These are phyloP conservation scores for Heliornis fulica DNA, from an alignment of 2,113 vertebrate genomes.

Conservation along the genomic window DNA sequence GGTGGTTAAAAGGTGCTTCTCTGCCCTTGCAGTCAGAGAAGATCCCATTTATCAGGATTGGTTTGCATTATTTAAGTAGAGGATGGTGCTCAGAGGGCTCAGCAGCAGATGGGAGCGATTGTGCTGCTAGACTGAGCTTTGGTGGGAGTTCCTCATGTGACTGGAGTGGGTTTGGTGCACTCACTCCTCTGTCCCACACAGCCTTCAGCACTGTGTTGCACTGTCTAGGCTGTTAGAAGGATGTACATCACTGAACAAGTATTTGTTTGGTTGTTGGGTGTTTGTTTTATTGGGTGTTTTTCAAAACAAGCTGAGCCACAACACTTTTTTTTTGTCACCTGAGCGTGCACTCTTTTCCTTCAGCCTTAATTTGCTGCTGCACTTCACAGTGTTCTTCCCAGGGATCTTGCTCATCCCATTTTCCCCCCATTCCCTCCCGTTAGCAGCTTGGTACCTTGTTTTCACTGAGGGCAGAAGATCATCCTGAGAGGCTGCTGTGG, in stretches of 20 bases:
- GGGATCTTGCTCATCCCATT: background rate
- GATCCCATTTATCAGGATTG: background rate
- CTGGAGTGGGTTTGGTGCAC: background rate
- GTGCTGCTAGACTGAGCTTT: background rate
- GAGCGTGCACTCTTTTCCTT: background rate
- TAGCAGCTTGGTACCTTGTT: background rate
- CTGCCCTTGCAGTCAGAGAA: background rate
- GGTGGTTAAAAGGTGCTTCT: constrained; percentile 2
- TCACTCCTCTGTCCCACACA: background rate
- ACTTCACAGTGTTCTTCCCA: background rate
- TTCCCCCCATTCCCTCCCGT: background rate
- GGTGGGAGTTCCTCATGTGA: background rate
- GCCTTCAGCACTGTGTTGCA: background rate
- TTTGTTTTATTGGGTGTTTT: background rate
- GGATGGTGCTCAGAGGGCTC: background rate
- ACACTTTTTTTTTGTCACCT: background rate
- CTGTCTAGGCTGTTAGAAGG: background rate
- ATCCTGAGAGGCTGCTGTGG: background rate
- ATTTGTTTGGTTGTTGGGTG: background rate
- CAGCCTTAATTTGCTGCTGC: background rate
- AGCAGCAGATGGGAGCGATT: background rate
- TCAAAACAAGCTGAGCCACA: background rate
- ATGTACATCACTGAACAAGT: background rate
- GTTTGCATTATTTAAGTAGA: background rate
- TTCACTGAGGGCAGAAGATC: background rate